Evolutionary conservation across 1,140 invertebrate species (phyloP), one percentile per base, ranked within the genome.

Genomic region (Hylaeus volcanicus): DNA sequence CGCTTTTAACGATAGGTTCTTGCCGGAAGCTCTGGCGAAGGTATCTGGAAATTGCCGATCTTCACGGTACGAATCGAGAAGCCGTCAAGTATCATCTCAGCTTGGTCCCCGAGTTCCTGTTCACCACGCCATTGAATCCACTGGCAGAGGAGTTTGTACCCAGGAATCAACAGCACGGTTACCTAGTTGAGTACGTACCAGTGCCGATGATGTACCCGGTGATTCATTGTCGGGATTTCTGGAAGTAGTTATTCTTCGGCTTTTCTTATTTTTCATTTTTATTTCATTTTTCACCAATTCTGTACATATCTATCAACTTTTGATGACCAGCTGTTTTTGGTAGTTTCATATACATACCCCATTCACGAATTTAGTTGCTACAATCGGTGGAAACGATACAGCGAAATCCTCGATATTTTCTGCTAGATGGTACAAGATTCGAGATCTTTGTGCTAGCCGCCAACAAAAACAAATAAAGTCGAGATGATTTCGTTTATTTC

Each of bases 1-100:
- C 97, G 1, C 92, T 98, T 0, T 97, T 97, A 82, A 96, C 97
- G 0, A 95, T 97, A 60, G 97, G 97, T 37, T 95, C 96, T 69
- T 98, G 97, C 92, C 95, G 96, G 79, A 96, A 96, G 93, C 95
- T 98, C 0, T 98, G 97, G 97, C 96, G 97, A 87, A 94, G 96
- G 71, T 98, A 97, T 88, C 94, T 98, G 63, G 94, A 96, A 69
- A 95, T 96, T 80, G 95, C 96, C n/a, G 97, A 96, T 71, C 93
- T 98, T 1, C 95, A 95, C 86, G 97, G 97, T 1, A 96, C 97
- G 43, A 96, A 96, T 1, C 96, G 95, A 95, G 93, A 94, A 0
- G 94, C 95, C 43, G 89, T 98, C 4, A 93, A 95, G 64, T 94
- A 94, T 39, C 95, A 97, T 82, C 90, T 98, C 48, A 96, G 97